phyloP scores from a whole-genome alignment of 2,797 vertebrate species.

The Enteromius anoplus region DNA sequence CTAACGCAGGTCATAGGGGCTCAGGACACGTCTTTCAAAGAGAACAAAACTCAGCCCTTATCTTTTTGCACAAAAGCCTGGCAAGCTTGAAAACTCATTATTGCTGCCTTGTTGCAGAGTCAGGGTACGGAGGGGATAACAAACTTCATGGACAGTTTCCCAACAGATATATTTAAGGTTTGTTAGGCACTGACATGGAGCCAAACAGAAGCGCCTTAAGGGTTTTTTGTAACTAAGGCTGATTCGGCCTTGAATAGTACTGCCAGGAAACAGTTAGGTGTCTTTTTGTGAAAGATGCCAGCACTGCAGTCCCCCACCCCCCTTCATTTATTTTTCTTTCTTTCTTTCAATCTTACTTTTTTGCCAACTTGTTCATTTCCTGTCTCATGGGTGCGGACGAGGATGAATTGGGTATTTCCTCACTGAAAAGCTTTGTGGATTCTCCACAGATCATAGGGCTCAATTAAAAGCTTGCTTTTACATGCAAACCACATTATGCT shows the following conservation, averaged over 20 bases:
- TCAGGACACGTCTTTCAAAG: constrained; percentile 41
- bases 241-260: constrained; percentile 35
- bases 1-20: constrained; percentile 40
- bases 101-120: constrained; percentile 37
- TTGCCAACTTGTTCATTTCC: constrained; percentile 24
- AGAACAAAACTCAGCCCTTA: constrained; percentile 58
- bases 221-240: constrained; percentile 33
- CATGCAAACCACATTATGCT: constrained; percentile 12
- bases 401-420: constrained; percentile 21
- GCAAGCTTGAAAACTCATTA: constrained; percentile 56
- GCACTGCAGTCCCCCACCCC: constrained; percentile 24
- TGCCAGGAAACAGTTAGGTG: constrained; percentile 27
- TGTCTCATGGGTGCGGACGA: constrained; percentile 12
- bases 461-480: constrained; percentile 21
- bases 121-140: constrained; percentile 14
- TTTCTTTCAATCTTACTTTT: constrained; percentile 23
- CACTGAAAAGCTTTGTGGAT: constrained; percentile 24
- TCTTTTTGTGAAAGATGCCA: constrained; percentile 37
- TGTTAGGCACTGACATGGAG: constrained; percentile 32
- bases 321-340: neutral
- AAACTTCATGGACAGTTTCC: constrained; percentile 51
- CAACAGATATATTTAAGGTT: constrained; percentile 46
- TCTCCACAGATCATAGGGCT: constrained; percentile 33
- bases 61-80: constrained; percentile 50
- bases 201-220: constrained; percentile 42